Percentiles rank a stretch among this genome's conserved stretches.
Conservation (phyloP, 1,140 invertebrate genomes). For the Choristoneura fumiferana region DNA sequence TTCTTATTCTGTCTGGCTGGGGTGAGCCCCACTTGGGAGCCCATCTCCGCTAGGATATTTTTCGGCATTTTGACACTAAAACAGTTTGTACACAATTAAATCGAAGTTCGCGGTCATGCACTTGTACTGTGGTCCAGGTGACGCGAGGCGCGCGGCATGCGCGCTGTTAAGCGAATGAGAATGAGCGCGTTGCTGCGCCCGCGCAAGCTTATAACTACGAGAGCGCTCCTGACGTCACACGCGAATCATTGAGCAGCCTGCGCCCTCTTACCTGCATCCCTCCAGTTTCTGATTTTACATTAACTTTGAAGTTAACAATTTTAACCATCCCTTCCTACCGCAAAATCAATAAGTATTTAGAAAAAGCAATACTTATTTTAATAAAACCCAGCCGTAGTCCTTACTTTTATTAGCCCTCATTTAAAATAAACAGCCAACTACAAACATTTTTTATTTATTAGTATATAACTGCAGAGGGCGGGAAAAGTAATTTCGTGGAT, state of each 20-base stretch:
- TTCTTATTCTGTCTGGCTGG: slow-evolving; percentile 61
- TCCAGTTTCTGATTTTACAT: too few relatives aligned
- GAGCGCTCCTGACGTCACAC: slow-evolving; percentile 33
- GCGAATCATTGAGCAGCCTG: slow-evolving; percentile 27
- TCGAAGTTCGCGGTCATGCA: slow-evolving; percentile 28
- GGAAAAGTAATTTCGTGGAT: too few relatives aligned
- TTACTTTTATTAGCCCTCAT: too few relatives aligned
- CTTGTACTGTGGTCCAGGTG: slow-evolving; percentile 27
- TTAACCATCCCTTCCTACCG: too few relatives aligned
- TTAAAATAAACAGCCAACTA: too few relatives aligned
- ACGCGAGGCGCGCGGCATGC: slow-evolving; percentile 46
- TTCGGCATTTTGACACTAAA: slow-evolving; percentile 61
- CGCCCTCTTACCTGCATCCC: slow-evolving; percentile 13
- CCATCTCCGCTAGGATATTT: slow-evolving; percentile 69
- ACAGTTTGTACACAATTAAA: slow-evolving; percentile 23
- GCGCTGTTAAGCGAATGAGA: slow-evolving; percentile 34
- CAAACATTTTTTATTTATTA: too few relatives aligned
- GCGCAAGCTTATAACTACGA: slow-evolving; percentile 28
- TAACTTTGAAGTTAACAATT: too few relatives aligned
- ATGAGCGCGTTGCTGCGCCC: slow-evolving; percentile 29
- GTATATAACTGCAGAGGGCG: too few relatives aligned
- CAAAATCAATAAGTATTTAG: too few relatives aligned
- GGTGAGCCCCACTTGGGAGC: slow-evolving; percentile 69
- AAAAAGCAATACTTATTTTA: too few relatives aligned
- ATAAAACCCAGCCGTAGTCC: too few relatives aligned